Percentiles rank a stretch among this genome's conserved stretches.
Conservation (phyloP, 2,888 invertebrate genomes). For the Ethmia dodecea region DNA sequence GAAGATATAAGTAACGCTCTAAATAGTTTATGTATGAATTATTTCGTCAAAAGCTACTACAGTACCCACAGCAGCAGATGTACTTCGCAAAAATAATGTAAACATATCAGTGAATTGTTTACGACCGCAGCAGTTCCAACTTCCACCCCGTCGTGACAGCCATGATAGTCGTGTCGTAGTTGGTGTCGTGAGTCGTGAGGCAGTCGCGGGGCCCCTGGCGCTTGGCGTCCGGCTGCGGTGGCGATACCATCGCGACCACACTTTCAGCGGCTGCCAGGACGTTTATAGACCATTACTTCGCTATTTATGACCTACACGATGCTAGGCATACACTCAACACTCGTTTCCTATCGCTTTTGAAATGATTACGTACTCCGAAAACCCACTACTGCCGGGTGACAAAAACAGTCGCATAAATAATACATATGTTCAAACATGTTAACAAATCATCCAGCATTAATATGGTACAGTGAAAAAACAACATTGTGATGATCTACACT, state of each 20-base stretch:
- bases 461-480: too few species aligned
- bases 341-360: neutral
- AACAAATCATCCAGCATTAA: too few species aligned
- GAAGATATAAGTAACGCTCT: too few species aligned
- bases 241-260: constrained; percentile 46
- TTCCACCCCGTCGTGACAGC: constrained; percentile 14
- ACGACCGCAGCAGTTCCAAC: too few species aligned
- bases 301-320: constrained; percentile 39
- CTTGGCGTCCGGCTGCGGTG: constrained; percentile 20
- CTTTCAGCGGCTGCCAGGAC: constrained; percentile 40
- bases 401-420: constrained; percentile 1
- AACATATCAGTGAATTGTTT: too few species aligned
- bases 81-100: too few species aligned
- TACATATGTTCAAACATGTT: too few species aligned
- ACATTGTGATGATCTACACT: too few species aligned
- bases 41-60: too few species aligned
- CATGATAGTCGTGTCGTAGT: constrained; percentile 12
- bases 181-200: constrained; percentile 31
- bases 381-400: constrained; percentile 1
- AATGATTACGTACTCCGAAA: neutral
- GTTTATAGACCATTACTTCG: constrained; percentile 49
- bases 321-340: constrained; percentile 7
- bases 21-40: too few species aligned
- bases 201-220: constrained; percentile 10
- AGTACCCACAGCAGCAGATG: too few species aligned